These are phyloP conservation scores for Nemapogon koenigi DNA, from an alignment of 2,888 invertebrate species.

Conservation along the genomic window DNA sequence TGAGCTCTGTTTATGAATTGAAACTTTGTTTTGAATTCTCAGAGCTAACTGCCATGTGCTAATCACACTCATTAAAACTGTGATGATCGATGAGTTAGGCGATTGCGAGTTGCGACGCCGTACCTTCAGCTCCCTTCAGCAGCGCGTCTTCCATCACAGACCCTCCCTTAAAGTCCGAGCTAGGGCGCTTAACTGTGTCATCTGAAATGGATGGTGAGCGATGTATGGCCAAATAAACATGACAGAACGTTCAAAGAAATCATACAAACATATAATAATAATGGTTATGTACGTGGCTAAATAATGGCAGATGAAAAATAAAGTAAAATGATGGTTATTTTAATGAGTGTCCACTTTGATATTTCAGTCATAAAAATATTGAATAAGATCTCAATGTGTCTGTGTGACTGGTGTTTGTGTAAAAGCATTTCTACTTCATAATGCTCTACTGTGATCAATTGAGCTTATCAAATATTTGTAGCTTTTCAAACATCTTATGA, in stretches of 20 bases:
- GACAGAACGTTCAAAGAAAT: not conserved
- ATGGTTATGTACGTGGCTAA: too few species aligned
- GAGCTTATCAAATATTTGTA: too few species aligned
- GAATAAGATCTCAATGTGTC: too few species aligned
- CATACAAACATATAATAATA: too few species aligned
- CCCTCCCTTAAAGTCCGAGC: constrained; percentile 83
- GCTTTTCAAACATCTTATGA: too few species aligned
- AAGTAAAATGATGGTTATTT: too few species aligned
- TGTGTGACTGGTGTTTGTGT: too few species aligned
- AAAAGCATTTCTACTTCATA: too few species aligned
- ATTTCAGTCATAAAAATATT: too few species aligned
- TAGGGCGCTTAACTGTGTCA: constrained; percentile 83
- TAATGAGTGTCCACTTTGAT: too few species aligned
- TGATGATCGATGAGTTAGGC: constrained; percentile 1
- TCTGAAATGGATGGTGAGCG: constrained; percentile 55
- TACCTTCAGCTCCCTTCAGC: constrained; percentile 51
- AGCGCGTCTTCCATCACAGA: constrained; percentile 53
- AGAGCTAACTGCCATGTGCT: constrained; percentile 51
- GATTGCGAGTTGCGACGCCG: constrained; percentile 18
- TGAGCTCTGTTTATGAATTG: constrained; percentile 32
- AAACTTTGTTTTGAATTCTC: constrained; percentile 19
- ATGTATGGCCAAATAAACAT: constrained; percentile 4
- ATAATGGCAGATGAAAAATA: too few species aligned
- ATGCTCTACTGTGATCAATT: too few species aligned
- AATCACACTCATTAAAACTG: constrained; percentile 36